phyloP scores from a whole-genome alignment of 2,113 vertebrate species.

The Pleuronectes platessa region DNA sequence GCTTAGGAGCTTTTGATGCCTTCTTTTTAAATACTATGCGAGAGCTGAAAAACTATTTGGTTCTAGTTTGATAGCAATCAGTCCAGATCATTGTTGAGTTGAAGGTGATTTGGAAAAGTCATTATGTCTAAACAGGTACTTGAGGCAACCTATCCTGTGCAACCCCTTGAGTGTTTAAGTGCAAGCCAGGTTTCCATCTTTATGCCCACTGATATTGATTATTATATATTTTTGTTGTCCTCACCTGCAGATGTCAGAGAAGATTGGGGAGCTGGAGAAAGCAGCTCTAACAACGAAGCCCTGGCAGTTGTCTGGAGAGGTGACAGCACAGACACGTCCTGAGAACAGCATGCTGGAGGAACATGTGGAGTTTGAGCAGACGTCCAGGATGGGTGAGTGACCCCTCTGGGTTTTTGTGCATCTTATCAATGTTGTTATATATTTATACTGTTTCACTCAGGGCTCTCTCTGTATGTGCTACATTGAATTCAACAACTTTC shows the following conservation, averaged over 20 bases:
- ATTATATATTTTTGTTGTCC: not conserved
- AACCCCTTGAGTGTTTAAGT: too few species aligned
- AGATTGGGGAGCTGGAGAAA: slow-evolving; percentile 90
- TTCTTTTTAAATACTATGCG: too few species aligned
- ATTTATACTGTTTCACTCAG: not conserved
- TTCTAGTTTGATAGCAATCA: too few species aligned
- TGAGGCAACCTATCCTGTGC: too few species aligned
- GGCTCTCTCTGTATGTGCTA: not conserved
- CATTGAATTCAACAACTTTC: not conserved
- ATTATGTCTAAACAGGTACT: too few species aligned
- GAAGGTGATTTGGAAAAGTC: too few species aligned
- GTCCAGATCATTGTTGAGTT: too few species aligned
- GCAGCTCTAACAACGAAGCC: slow-evolving; percentile 88
- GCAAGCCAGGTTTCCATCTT: not conserved
- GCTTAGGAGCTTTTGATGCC: too few species aligned
- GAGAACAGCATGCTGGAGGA: slow-evolving; percentile 97
- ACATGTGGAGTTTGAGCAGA: slow-evolving; percentile 90
- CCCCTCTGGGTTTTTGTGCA: not conserved
- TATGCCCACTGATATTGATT: too few species aligned
- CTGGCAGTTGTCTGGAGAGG: slow-evolving; percentile 95
- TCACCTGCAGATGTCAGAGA: slow-evolving; percentile 87
- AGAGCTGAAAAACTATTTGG: too few species aligned
- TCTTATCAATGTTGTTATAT: not conserved
- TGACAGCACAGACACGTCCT: slow-evolving; percentile 88
- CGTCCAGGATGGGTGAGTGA: slow-evolving; percentile 85